Conservation (phyloP, 92 coral and sea anemone species). For the Bergia sp. region DNA sequence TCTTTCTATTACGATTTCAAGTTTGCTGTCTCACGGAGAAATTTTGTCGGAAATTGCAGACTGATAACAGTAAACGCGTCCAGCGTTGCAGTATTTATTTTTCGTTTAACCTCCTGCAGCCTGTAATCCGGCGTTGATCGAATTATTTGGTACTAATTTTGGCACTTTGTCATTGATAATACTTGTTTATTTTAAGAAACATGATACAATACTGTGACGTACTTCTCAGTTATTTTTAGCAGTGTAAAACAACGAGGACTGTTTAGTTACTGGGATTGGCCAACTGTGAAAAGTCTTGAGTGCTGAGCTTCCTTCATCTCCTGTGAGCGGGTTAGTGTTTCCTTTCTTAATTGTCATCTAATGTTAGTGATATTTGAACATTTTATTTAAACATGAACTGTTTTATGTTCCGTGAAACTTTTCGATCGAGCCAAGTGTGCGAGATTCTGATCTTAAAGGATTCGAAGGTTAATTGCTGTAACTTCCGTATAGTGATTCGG, state of each 20-base stretch:
- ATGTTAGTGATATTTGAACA: not conserved
- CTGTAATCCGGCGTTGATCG: slow-evolving; percentile 12
- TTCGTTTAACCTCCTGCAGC: slow-evolving; percentile 23
- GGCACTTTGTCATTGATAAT: not conserved
- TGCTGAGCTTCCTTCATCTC: not conserved
- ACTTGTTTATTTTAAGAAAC: slow-evolving; percentile 1
- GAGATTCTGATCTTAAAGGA: not conserved
- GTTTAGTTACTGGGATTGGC: not conserved
- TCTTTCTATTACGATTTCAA: not conserved
- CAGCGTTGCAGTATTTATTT: slow-evolving; percentile 17
- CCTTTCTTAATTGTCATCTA: not conserved
- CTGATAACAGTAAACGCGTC: not conserved
- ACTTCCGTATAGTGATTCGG: slow-evolving; percentile 3
- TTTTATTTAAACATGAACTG: not conserved
- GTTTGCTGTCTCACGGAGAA: slow-evolving; percentile 27
- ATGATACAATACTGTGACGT: slow-evolving; percentile 16
- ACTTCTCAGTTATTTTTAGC: slow-evolving; percentile 12
- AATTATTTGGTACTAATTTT: not conserved
- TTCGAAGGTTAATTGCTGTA: not conserved
- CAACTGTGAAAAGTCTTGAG: not conserved
- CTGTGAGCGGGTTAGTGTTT: not conserved
- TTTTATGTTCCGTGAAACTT: not conserved
- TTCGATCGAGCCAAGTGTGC: not conserved
- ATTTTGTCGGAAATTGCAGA: slow-evolving; percentile 33
- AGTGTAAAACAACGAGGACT: not conserved